Evolutionary conservation across 2,797 vertebrate genomes (phyloP).

Genomic region (Acestrorhynchus altus): DNA sequence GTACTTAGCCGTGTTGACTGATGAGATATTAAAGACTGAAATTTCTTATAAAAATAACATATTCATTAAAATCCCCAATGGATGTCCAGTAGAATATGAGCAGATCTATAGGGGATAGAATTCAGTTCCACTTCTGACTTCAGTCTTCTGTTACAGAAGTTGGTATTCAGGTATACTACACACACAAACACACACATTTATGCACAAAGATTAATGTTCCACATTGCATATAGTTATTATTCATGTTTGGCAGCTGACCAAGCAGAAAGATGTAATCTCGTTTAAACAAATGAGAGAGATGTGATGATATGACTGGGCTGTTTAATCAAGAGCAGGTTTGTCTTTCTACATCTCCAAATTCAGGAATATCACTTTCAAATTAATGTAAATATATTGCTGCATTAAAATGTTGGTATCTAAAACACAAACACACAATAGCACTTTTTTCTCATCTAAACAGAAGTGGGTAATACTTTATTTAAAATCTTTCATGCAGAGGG

Average conservation of each 20-base stretch:
- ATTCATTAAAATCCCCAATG: background rate
- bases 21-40: background rate
- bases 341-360: conserved; percentile 27
- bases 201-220: conserved; percentile 23
- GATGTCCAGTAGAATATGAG: conserved; percentile 4
- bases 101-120: background rate
- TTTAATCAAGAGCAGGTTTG: conserved; percentile 49
- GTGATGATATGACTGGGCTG: conserved; percentile 47
- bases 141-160: background rate
- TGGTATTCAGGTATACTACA: conserved; percentile 20
- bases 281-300: conserved; percentile 57
- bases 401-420: conserved; percentile 35
- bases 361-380: conserved; percentile 34
- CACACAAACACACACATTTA: background rate
- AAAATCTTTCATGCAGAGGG: too few species aligned
- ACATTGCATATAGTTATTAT: conserved; percentile 53
- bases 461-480: too few species aligned
- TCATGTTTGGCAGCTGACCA: conserved; percentile 59
- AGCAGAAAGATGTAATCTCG: conserved; percentile 61
- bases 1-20: background rate
- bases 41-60: background rate
- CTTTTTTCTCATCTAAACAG: too few species aligned
- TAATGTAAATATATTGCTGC: conserved; percentile 34
- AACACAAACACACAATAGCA: background rate
- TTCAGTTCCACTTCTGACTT: background rate